Percentiles rank a stretch among this genome's conserved stretches.
These are phyloP conservation scores for Tuta absoluta DNA, from an alignment of 2,888 invertebrate species.

Conservation along the genomic window DNA sequence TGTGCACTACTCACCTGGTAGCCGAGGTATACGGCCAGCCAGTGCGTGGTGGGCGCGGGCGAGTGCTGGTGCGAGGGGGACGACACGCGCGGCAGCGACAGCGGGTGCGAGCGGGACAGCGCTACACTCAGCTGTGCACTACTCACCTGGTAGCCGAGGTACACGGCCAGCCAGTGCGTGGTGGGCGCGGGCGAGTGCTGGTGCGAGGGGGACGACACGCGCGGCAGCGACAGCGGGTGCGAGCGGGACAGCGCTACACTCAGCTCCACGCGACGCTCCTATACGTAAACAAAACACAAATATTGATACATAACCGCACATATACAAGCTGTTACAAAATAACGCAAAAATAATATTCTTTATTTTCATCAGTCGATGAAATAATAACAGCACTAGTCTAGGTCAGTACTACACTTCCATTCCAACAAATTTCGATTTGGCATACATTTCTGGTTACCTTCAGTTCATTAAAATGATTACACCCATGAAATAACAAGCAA, in stretches of 20 bases:
- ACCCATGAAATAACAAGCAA: too few relatives aligned
- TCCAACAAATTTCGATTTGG: too few relatives aligned
- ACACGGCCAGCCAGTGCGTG: slow-evolving; percentile 84
- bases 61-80: slow-evolving; percentile 8
- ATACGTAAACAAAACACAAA: slow-evolving; percentile 76
- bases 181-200: slow-evolving; percentile 39
- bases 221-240: slow-evolving; percentile 83
- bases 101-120: too few relatives aligned
- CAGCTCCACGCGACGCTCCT: slow-evolving; percentile 90
- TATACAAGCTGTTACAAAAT: too few relatives aligned
- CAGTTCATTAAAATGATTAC: too few relatives aligned
- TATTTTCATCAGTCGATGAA: too few relatives aligned
- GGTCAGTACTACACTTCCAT: too few relatives aligned
- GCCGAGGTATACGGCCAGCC: slow-evolving; percentile 90
- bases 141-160: slow-evolving; percentile 91
- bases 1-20: slow-evolving; percentile 81
- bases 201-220: slow-evolving; percentile 52
- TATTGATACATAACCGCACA: too few relatives aligned
- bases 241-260: slow-evolving; percentile 83
- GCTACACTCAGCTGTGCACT: too few relatives aligned
- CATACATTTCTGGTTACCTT: too few relatives aligned
- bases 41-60: slow-evolving; percentile 46
- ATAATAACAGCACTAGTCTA: too few relatives aligned
- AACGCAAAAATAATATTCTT: too few relatives aligned
- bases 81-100: background rate